Evolutionary conservation across 2,113 vertebrate genomes (phyloP).

Genomic region (Oriolus oriolus): DNA sequence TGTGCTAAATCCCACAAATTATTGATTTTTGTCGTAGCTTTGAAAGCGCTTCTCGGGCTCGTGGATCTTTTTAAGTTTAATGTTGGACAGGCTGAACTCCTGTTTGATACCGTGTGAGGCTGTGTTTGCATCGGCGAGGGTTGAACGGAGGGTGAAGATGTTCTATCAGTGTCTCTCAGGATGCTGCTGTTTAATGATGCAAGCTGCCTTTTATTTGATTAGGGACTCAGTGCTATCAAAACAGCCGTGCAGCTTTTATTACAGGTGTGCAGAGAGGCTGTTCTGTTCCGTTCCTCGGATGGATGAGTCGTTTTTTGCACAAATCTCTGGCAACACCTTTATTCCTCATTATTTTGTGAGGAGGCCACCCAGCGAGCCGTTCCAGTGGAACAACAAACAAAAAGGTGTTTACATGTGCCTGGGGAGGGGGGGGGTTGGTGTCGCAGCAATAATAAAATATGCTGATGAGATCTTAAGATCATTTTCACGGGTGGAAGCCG

Average conservation of each 20-base stretch:
- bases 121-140: background rate
- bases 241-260: conserved; percentile 36
- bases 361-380: background rate
- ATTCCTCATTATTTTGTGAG: background rate
- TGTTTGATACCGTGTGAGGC: background rate
- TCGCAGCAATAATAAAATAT: conserved; percentile 26
- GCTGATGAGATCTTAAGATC: background rate
- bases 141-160: background rate
- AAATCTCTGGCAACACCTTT: background rate
- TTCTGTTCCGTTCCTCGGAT: background rate
- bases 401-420: background rate
- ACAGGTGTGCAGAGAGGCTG: background rate
- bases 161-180: background rate
- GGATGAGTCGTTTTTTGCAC: background rate
- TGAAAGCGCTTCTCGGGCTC: background rate
- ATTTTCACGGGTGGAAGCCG: background rate
- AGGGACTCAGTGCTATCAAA: background rate
- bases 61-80: background rate
- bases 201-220: conserved; percentile 23
- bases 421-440: background rate
- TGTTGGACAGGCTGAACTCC: background rate
- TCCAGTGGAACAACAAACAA: background rate
- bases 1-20: background rate
- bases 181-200: background rate
- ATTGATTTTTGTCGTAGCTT: background rate